Base-by-base conservation (phyloP, 1,140 invertebrate species). In the Popillia japonica region DNA sequence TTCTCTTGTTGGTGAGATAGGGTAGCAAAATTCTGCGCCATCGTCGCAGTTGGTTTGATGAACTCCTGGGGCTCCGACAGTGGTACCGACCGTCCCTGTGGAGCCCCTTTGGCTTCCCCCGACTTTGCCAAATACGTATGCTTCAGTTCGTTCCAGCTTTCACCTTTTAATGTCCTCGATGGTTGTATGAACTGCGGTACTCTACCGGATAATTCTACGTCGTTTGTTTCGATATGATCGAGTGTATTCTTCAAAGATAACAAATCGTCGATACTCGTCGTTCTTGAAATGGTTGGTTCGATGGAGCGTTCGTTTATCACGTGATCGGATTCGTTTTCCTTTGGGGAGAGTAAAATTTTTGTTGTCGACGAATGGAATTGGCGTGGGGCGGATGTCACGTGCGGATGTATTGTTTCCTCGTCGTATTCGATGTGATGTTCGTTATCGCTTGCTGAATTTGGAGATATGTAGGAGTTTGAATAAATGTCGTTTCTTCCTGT, bases 61-160 rank as follows among this genome's bases (percentile, higher is more conserved):
- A 14, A 4, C 81, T 88, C 85, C 82, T 87, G 90, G 92, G 92
- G 92, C 90, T 91, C 92, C 90, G 89, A 86, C 88, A 89, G 89
- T 83, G 86, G 82, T 84, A 90, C 87, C 86, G 88, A 87, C 86
- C 88, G 88, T 85, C 87, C 89, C 76, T 79, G 73, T 89, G 91
- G 92, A 90, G 91, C 92, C 92, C 92, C 90, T 84, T 86, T 87
- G 81, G 82, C 92, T 93, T 93, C 92, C 92, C 92, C 92, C 92
- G 91, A 91, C 59, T 22, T 68, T 8, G 8, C 20, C 8, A 64
- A 40, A 10, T 40, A 8, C 20, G 77, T 78, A n/a, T 73, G 77
- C 22, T 72, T 42, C 40, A 78, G 23, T n/a, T 81, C 34, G 81
- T 78, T 48, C 11, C 61, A 44, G n/a, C n/a, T 72, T 2, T 75